Evolutionary conservation across 1,140 invertebrate genomes (phyloP).

Genomic region (Cotesia chilonis): DNA sequence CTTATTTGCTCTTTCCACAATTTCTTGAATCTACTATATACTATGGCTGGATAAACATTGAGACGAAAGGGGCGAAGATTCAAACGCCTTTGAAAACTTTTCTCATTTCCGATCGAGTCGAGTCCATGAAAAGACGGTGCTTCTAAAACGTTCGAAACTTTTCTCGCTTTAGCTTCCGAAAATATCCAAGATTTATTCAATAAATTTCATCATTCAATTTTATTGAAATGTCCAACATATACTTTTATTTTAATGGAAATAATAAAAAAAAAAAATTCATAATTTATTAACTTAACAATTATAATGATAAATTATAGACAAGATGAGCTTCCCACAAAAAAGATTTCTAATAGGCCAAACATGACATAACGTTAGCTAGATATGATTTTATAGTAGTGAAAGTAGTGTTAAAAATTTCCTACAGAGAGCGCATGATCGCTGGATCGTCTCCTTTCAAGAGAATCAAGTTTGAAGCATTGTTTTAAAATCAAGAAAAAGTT

Average conservation of each 20-base stretch:
- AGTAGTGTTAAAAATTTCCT: too few species aligned
- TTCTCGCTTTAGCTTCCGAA: background rate
- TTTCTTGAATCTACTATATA: background rate
- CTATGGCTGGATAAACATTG: constrained; percentile 42
- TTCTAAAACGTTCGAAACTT: constrained; percentile 15
- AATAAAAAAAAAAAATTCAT: constrained; percentile 5
- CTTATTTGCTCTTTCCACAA: background rate
- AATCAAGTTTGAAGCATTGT: too few species aligned
- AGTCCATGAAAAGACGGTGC: constrained; percentile 32
- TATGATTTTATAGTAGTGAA: too few species aligned
- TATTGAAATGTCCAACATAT: background rate
- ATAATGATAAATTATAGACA: too few species aligned
- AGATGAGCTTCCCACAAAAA: too few species aligned
- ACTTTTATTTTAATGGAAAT: constrained; percentile 1
- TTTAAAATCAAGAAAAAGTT: too few species aligned
- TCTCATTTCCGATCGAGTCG: constrained; percentile 59
- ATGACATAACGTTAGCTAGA: too few species aligned
- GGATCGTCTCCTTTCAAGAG: too few species aligned
- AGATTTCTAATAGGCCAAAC: too few species aligned
- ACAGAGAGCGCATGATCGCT: too few species aligned
- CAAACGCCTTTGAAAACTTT: constrained; percentile 49
- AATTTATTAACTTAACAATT: too few species aligned
- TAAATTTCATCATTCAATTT: constrained; percentile 10
- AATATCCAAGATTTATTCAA: constrained; percentile 13
- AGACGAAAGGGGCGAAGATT: constrained; percentile 7